Evolutionary conservation across 2,797 vertebrate species (phyloP).

Genomic region (Tokudaia muenninki): DNA sequence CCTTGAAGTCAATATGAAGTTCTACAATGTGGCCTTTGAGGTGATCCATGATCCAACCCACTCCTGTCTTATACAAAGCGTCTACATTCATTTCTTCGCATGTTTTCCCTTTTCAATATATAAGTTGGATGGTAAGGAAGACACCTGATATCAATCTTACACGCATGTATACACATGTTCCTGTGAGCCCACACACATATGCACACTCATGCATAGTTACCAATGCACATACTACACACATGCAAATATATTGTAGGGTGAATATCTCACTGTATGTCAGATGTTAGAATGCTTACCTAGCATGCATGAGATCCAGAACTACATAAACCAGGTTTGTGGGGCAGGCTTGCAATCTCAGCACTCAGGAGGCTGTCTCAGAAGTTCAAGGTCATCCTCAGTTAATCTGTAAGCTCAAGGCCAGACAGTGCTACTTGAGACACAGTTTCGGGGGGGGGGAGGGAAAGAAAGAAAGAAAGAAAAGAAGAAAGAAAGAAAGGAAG

Average conservation of each 20-base stretch:
- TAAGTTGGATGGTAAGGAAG: not conserved
- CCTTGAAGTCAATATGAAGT: not conserved
- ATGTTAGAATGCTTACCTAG: not conserved
- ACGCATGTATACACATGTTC: not conserved
- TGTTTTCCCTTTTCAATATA: not conserved
- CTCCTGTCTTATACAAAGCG: not conserved
- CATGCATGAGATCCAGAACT: not conserved
- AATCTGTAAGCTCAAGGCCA: not conserved
- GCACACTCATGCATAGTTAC: not conserved
- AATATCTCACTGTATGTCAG: not conserved
- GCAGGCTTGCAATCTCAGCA: not conserved
- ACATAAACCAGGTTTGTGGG: not conserved
- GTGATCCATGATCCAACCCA: too few relatives aligned
- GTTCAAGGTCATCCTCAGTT: not conserved
- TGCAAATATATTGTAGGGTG: not conserved
- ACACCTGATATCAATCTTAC: not conserved
- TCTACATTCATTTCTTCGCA: not conserved
- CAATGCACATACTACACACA: not conserved
- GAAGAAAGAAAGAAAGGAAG: accelerated
- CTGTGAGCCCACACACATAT: too few relatives aligned
- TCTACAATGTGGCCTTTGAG: not conserved
- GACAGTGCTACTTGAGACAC: not conserved
- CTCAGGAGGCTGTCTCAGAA: not conserved
- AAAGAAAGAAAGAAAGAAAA: too few relatives aligned
- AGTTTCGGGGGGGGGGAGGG: too few relatives aligned